Conservation (phyloP, 2,113 vertebrate species). For the Percina caprodes region DNA sequence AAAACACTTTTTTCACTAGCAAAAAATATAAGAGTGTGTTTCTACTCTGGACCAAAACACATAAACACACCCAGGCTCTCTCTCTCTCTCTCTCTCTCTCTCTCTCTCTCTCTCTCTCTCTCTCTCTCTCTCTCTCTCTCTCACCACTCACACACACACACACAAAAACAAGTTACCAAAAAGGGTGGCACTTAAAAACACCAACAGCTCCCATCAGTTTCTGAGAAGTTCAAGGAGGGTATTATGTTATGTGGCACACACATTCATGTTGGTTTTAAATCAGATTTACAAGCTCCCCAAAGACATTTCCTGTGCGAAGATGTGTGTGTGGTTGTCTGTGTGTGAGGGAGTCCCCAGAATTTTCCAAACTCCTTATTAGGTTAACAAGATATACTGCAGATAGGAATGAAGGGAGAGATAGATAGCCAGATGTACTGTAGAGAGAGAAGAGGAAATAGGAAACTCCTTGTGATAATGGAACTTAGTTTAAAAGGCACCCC, state of each 20-base stretch:
- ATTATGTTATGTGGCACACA: not conserved
- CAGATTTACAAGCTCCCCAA: constrained; percentile 42
- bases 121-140: too few species aligned
- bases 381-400: constrained; percentile 57
- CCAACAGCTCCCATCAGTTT: not conserved
- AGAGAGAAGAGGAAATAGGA: constrained; percentile 24
- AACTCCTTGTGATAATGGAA: constrained; percentile 59
- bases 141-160: too few species aligned
- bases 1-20: too few species aligned
- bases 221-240: constrained; percentile 1
- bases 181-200: constrained; percentile 12
- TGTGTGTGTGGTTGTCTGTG: constrained; percentile 24
- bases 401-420: constrained; percentile 46
- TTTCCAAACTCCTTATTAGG: constrained; percentile 75
- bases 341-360: constrained; percentile 63
- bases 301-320: constrained; percentile 46
- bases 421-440: constrained; percentile 13
- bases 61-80: too few species aligned
- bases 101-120: too few species aligned
- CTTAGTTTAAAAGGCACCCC: constrained; percentile 14
- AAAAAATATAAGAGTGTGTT: too few species aligned
- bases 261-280: constrained; percentile 12
- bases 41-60: too few species aligned
- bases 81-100: too few species aligned
- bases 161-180: constrained; percentile 7